Evolutionary conservation across 2,797 vertebrate species (phyloP), one percentile per base, ranked within the genome.

Genomic region (Arnoldichthys spilopterus): DNA sequence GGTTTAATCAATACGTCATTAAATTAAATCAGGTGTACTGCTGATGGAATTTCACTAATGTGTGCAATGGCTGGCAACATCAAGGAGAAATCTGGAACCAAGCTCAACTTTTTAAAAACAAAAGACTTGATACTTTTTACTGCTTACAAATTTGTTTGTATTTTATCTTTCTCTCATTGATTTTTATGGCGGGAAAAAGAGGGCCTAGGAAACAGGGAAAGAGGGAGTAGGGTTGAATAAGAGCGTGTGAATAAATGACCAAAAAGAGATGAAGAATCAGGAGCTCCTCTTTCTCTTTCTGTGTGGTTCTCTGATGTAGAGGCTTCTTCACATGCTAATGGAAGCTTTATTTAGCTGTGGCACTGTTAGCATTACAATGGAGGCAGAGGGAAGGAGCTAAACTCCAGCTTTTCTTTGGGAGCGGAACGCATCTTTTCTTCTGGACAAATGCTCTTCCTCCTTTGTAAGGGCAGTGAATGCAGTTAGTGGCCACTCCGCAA

Each of bases 301-400:
- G 90, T 89, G 86, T 85, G 87, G 91, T 88, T 90, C 92, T 94
- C 93, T 93, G 92, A 94, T 93, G 92, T 93, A 91, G 92, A 92
- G 87, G 91, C 93, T 94, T 94, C 93, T 94, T 94, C 92, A 94
- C 87, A 94, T 94, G 93, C 93, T 94, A 94, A 94, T 94, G 87
- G 90, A 85, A 88, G 85, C 86, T 90, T 91, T 90, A 92, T 92
- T 92, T 93, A 92, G 91, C 91, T 88, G 88, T 89, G 88, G 90
- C 85, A 6, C 87, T 90, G 86, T 94, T 94, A 93, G 92, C 93
- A 94, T 94, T 93, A 94, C 93, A 94, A 94, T 93, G 90, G 90
- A 77, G 85, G 88, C 88, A 91, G 91, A 93, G 91, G 92, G 93
- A 93, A 93, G 93, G 93, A 93, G 90, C 92, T 94, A 93, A 94